A percentile compares a stretch with the other conserved stretches of the same genome.
Evolutionary conservation across 2,797 vertebrate genomes (phyloP).

Genomic region (Vireo griseus): DNA sequence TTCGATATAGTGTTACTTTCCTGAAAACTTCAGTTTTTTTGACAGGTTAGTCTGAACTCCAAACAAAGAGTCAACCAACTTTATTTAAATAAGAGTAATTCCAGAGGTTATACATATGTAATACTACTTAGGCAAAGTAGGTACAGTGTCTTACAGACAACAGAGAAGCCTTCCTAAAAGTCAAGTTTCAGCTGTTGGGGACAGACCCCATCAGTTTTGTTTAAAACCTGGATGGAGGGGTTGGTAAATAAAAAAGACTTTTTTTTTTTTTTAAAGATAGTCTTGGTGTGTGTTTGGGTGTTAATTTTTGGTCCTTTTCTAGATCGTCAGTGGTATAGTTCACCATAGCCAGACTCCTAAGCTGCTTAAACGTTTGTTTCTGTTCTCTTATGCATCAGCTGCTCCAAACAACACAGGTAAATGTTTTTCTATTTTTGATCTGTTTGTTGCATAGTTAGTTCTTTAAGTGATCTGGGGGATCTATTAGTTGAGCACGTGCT

Average conservation of each 20-base stretch:
- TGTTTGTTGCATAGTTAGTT: neutral
- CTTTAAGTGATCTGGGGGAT: neutral
- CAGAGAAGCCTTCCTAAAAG: neutral
- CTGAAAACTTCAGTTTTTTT: neutral
- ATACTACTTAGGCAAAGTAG: neutral
- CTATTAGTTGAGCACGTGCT: neutral
- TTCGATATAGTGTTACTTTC: neutral
- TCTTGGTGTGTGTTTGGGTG: neutral
- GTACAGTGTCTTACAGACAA: neutral
- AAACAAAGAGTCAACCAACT: neutral
- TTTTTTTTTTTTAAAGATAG: neutral
- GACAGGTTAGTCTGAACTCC: neutral
- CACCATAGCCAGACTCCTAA: slow-evolving; percentile 84
- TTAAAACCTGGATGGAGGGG: neutral
- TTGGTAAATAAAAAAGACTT: neutral
- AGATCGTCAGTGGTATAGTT: slow-evolving; percentile 88
- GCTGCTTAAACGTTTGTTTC: slow-evolving; percentile 84
- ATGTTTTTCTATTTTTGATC: neutral
- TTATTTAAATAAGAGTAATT: neutral
- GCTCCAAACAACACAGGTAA: slow-evolving; percentile 67
- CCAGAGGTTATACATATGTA: neutral
- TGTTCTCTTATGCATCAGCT: slow-evolving; percentile 82
- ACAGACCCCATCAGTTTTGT: neutral
- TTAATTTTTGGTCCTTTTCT: slow-evolving; percentile 58
- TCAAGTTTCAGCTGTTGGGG: neutral